Evolutionary conservation across 2,797 vertebrate species (phyloP).

Genomic region (Eulemur coronatus): DNA sequence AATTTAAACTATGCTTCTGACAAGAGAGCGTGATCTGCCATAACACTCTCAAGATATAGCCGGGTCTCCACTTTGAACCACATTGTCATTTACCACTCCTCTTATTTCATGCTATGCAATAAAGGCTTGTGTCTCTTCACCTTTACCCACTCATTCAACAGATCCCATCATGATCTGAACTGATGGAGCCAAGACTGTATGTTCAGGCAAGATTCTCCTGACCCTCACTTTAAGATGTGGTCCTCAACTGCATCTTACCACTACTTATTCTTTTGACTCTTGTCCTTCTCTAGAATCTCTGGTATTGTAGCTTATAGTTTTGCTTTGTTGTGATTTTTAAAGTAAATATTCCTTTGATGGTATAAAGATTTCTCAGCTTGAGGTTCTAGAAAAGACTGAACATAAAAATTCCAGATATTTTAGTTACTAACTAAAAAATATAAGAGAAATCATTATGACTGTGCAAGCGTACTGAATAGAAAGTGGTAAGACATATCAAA

Average conservation of each 20-base stretch:
- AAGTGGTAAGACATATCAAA: background rate
- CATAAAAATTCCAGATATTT: conserved; percentile 3
- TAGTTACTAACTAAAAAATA: background rate
- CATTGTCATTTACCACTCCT: background rate
- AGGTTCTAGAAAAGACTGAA: background rate
- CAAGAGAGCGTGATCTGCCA: background rate
- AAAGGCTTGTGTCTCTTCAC: background rate
- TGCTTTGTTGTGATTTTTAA: background rate
- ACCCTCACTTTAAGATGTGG: background rate
- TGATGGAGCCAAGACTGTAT: background rate
- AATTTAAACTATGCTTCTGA: background rate
- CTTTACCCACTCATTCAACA: background rate
- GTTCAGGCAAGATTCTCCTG: background rate
- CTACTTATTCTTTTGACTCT: background rate
- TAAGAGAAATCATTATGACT: background rate
- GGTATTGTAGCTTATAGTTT: background rate
- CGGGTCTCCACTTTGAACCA: background rate
- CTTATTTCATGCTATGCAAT: background rate
- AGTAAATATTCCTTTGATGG: background rate
- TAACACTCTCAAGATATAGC: background rate
- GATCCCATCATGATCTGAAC: background rate
- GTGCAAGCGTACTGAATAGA: background rate
- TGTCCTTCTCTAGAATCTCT: background rate
- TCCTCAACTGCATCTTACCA: background rate
- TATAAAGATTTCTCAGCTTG: background rate